Evolutionary conservation across 2,888 invertebrate genomes (phyloP).

Genomic region (Villa cingulata): DNA sequence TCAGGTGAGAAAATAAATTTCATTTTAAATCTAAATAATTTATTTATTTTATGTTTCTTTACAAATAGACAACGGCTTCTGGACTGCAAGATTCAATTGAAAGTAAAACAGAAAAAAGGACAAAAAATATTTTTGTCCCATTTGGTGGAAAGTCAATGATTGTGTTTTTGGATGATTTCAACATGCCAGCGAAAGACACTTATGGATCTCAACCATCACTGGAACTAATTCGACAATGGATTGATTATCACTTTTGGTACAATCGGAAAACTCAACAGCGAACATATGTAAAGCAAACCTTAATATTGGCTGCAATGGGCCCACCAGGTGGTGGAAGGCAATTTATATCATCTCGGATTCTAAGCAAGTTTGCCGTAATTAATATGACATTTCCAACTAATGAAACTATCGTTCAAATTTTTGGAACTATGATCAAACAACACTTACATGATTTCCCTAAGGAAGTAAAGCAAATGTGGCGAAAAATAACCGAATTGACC

Average conservation of each 20-base stretch:
- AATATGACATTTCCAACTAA: constrained; percentile 75
- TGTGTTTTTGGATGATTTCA: constrained; percentile 81
- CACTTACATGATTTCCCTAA: constrained; percentile 64
- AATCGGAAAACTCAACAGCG: constrained; percentile 64
- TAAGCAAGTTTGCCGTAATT: constrained; percentile 62
- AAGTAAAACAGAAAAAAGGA: constrained; percentile 73
- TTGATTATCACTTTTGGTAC: constrained; percentile 85
- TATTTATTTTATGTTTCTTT: no score
- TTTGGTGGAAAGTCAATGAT: constrained; percentile 71
- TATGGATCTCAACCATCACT: constrained; percentile 84
- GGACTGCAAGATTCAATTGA: constrained; percentile 78
- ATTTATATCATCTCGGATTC: constrained; percentile 59
- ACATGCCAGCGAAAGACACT: constrained; percentile 80
- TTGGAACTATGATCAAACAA: constrained; percentile 70
- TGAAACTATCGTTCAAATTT: constrained; percentile 63
- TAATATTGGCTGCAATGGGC: constrained; percentile 68
- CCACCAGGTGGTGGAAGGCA: constrained; percentile 80
- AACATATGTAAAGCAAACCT: constrained; percentile 65
- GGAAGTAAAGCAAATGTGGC: constrained; percentile 57
- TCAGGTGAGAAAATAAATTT: constrained; percentile 40
- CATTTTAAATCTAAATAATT: background rate
- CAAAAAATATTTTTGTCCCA: constrained; percentile 71
- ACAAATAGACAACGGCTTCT: constrained; percentile 61
- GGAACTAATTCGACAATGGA: constrained; percentile 71
- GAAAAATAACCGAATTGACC: constrained; percentile 56